Conservation (phyloP, 2,888 invertebrate genomes). For the Tinea trinotella region DNA sequence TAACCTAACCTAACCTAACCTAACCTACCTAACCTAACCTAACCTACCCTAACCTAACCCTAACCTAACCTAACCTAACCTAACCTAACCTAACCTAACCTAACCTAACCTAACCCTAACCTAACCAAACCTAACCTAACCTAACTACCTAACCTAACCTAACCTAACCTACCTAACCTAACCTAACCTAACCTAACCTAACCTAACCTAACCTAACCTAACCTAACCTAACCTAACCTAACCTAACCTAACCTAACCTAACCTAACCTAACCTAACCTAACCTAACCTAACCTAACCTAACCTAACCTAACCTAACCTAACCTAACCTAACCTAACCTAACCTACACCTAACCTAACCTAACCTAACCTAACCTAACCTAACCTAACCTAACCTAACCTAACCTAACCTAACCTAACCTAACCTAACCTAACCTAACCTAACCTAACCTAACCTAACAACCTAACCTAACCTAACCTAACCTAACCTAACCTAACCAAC, state of each 20-base stretch:
- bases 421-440: constrained; percentile 17
- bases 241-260: constrained; percentile 10
- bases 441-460: no score
- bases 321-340: constrained; percentile 17
- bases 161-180: no score
- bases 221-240: constrained; percentile 10
- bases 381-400: constrained; percentile 16
- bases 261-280: constrained; percentile 18
- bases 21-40: no score
- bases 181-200: constrained; percentile 11
- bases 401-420: constrained; percentile 17
- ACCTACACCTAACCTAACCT: no score
- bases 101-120: constrained; percentile 9
- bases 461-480: no score
- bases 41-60: no score
- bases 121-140: no score
- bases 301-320: constrained; percentile 16
- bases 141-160: no score
- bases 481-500: no score
- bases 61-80: constrained; percentile 22
- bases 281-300: constrained; percentile 14
- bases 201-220: constrained; percentile 6
- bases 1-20: constrained; percentile 20
- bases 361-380: constrained; percentile 17
- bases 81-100: constrained; percentile 20